Evolutionary conservation across 2,888 invertebrate species (phyloP).

Genomic region (Caenorhabditis zanzibari): DNA sequence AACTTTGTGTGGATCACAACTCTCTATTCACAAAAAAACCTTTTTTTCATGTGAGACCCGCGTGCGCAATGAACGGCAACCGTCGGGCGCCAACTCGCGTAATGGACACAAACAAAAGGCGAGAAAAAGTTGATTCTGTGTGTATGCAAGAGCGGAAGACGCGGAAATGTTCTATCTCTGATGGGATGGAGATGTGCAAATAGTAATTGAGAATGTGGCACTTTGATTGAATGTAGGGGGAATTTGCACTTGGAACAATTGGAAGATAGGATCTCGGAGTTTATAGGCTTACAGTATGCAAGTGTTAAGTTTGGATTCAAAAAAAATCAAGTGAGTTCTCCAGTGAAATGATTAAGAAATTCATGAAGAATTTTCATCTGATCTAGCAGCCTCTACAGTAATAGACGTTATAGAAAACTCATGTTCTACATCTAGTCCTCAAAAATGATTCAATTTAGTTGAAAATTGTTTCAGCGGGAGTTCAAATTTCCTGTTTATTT

Average conservation of each 20-base stretch:
- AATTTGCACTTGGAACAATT: constrained; percentile 5
- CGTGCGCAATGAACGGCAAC: constrained; percentile 24
- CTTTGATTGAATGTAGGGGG: background rate
- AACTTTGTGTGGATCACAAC: constrained; percentile 42
- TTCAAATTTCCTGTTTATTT: too few species aligned
- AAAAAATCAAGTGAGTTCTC: too few species aligned
- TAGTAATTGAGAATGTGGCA: constrained; percentile 44
- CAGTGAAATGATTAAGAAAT: too few species aligned
- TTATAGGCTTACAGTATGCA: too few species aligned
- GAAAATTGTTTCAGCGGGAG: too few species aligned
- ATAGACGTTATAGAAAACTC: too few species aligned
- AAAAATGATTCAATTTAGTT: too few species aligned
- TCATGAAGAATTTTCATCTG: too few species aligned
- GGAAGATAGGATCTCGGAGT: too few species aligned
- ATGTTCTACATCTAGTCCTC: too few species aligned
- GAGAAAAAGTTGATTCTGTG: constrained; percentile 38
- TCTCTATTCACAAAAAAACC: constrained; percentile 50
- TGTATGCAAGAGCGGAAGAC: constrained; percentile 31
- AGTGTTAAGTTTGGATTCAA: too few species aligned
- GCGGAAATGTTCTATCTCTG: constrained; percentile 41
- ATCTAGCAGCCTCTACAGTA: too few species aligned
- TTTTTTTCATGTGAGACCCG: constrained; percentile 30
- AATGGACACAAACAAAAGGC: constrained; percentile 60
- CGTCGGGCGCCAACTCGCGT: constrained; percentile 28
- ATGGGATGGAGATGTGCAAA: constrained; percentile 34